A percentile compares a stretch with the other conserved stretches of the same genome.
Evolutionary conservation across 2,113 vertebrate genomes (phyloP).

Genomic region (Bubalus kerabau): DNA sequence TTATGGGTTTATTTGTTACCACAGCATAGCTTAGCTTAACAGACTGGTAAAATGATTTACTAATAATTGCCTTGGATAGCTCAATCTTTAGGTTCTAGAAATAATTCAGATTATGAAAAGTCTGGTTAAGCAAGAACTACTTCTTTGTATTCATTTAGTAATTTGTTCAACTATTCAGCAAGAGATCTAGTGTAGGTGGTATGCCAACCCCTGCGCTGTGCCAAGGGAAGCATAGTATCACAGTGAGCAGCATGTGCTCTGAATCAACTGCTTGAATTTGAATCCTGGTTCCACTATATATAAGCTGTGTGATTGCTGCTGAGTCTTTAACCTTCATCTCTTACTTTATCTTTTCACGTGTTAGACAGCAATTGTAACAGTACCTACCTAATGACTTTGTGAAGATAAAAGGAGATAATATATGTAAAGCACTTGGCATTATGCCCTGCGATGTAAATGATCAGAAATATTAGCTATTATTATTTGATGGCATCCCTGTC

Average conservation of each 20-base stretch:
- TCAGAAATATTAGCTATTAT: not conserved
- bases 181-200: not conserved
- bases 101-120: not conserved
- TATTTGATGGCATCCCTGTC: not conserved
- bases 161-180: not conserved
- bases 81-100: not conserved
- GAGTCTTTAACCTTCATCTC: not conserved
- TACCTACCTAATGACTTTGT: not conserved
- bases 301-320: not conserved
- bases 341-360: not conserved
- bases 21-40: not conserved
- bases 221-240: not conserved
- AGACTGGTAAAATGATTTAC: not conserved
- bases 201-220: rapidly evolving
- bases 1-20: not conserved
- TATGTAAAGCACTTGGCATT: not conserved
- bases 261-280: not conserved
- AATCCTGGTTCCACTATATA: not conserved
- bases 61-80: not conserved
- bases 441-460: not conserved
- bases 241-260: not conserved
- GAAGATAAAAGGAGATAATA: not conserved
- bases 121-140: not conserved
- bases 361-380: not conserved
- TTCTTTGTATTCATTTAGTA: not conserved